These are phyloP conservation scores for Henicopernis longicauda DNA, from an alignment of 2,113 vertebrate genomes.

Conservation along the genomic window DNA sequence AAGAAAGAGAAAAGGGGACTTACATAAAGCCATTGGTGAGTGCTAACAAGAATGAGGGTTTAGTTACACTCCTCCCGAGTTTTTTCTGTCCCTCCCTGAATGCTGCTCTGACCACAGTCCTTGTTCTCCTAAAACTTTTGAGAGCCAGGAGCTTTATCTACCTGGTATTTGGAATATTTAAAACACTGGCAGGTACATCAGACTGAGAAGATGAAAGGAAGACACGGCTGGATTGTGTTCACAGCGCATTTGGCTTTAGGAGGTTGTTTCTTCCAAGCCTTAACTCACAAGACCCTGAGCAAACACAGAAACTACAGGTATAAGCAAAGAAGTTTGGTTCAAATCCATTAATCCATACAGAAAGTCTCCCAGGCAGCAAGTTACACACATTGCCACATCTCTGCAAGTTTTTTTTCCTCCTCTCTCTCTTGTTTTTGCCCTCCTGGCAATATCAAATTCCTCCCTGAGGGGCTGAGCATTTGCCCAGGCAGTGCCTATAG, in stretches of 20 bases:
- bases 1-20: neutral
- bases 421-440: neutral
- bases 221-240: neutral
- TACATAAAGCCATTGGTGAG: fast-evolving
- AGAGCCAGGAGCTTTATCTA: neutral
- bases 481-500: neutral
- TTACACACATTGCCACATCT: neutral
- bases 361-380: neutral
- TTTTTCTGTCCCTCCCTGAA: neutral
- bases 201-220: neutral
- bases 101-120: neutral
- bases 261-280: neutral
- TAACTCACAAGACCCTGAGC: neutral
- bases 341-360: neutral
- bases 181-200: neutral
- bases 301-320: neutral
- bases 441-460: neutral
- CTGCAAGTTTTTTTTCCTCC: neutral
- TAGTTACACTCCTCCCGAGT: neutral
- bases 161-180: neutral
- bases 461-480: neutral
- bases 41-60: neutral
- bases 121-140: neutral
- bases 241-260: neutral
- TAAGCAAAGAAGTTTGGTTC: neutral